These are phyloP conservation scores for Pangasius macronema DNA, from an alignment of 2,797 vertebrate genomes.

Conservation along the genomic window DNA sequence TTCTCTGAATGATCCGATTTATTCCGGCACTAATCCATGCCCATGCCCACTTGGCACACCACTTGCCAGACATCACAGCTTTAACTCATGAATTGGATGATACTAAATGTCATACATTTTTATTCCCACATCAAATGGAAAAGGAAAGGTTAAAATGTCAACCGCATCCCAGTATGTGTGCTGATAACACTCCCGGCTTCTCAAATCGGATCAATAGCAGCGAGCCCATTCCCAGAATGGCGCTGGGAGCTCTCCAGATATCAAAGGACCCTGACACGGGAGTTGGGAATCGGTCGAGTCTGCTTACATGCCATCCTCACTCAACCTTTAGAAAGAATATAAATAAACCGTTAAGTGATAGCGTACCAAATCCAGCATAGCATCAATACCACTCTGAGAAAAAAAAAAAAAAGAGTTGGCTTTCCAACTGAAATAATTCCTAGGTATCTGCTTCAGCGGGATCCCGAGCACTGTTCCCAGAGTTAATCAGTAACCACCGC, in stretches of 20 bases:
- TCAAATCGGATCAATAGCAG: constrained; percentile 52
- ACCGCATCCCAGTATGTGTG: constrained; percentile 32
- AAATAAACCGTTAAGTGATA: constrained; percentile 13
- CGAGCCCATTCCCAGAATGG: constrained; percentile 51
- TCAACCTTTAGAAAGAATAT: constrained; percentile 38
- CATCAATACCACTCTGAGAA: neutral
- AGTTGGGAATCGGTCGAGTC: constrained; percentile 50
- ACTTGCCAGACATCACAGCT: constrained; percentile 2
- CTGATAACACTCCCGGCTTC: constrained; percentile 48
- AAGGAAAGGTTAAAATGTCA: constrained; percentile 52
- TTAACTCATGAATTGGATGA: neutral
- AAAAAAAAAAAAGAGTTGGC: neutral
- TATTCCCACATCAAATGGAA: constrained; percentile 32
- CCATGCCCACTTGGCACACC: constrained; percentile 15
- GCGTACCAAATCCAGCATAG: constrained; percentile 12
- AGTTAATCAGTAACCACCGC: constrained; percentile 58
- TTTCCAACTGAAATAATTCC: constrained; percentile 3
- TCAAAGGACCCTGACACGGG: constrained; percentile 56
- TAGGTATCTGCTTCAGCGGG: neutral
- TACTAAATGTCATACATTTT: neutral
- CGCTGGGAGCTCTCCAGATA: constrained; percentile 54
- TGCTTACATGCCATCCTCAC: constrained; percentile 17
- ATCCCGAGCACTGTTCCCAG: neutral
- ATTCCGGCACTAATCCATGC: neutral
- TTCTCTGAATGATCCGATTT: constrained; percentile 4